These are phyloP conservation scores for Tokudaia tokunoshimensis DNA, from an alignment of 2,797 vertebrate genomes.

Conservation along the genomic window DNA sequence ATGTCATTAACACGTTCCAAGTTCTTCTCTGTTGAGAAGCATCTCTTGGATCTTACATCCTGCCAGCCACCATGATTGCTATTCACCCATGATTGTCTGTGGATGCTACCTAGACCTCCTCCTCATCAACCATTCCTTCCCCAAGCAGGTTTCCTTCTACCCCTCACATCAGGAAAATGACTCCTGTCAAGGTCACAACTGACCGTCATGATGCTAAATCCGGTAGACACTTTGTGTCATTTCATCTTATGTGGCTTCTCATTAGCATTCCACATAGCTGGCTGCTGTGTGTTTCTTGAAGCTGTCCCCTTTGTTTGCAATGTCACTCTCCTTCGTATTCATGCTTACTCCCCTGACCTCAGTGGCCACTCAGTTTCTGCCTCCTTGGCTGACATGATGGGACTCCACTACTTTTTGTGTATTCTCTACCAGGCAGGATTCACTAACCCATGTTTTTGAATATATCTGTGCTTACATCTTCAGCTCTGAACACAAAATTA, in stretches of 20 bases:
- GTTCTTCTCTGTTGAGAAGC: not conserved
- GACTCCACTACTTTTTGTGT: not conserved
- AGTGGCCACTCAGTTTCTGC: not conserved
- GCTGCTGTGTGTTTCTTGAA: constrained; percentile 41
- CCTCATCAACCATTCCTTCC: not conserved
- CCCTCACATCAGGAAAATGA: constrained; percentile 34
- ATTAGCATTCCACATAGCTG: constrained; percentile 52
- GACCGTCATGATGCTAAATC: constrained; percentile 59
- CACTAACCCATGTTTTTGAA: not conserved
- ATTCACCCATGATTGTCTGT: not conserved
- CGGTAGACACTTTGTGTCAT: constrained; percentile 53
- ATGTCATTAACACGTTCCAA: not conserved
- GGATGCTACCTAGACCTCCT: not conserved
- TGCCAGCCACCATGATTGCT: not conserved
- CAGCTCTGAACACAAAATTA: not conserved
- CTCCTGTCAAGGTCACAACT: constrained; percentile 40
- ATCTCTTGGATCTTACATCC: not conserved
- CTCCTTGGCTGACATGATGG: not conserved
- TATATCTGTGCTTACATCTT: not conserved
- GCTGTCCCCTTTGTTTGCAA: constrained; percentile 47
- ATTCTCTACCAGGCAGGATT: not conserved
- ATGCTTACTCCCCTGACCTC: not conserved
- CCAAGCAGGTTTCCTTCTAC: not conserved
- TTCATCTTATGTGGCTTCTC: constrained; percentile 52
- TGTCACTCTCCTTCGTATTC: constrained; percentile 12